Base-by-base conservation (phyloP, 2,888 invertebrate genomes). In the Euzetes globulus region DNA sequence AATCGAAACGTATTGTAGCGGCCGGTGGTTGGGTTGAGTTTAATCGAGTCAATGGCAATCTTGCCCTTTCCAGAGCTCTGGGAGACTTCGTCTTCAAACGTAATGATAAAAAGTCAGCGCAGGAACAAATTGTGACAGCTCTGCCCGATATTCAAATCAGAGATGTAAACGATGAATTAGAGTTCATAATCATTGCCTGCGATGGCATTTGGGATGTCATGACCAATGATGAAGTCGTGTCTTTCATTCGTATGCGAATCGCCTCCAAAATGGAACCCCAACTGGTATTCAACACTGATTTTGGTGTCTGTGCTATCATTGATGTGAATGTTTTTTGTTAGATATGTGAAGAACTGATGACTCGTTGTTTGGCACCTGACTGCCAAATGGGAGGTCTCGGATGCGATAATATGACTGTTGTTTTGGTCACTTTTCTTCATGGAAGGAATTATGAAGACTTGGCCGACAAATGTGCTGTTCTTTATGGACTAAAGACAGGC, bases 141-240 rank as follows among this genome's bases (percentile, higher is more conserved):
- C 91, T 88, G 81, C 98, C 98, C 0, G 98, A 98, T 82, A 91
- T 98, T 5, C 89, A 91, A 82, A 88, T 88, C 65, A 88, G 89
- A 77, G 87, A 89, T 76, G 84, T 98, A 78, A 90, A 87, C 58
- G 87, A 89, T n/a, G 92, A 95, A 77, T 94, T 94, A 90, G 97
- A 99, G 85, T 99, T 99, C 82, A 87, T 98, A 74, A 88, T 99
- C 50, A 85, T 99, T 79, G 99, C 98, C 0, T 99, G 98, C 83
- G 99, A 99, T 83, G 99, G 99, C 33, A 98, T 99, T 79, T 99
- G 99, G 98, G 99, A 99, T 83, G 98, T 98, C 29, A 87, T 99
- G 86, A 91, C 89, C 71, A 97, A 93, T 83, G 90, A 92, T 85
- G 96, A 97, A 84, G 98, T 95, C 68, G 87, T 94, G 60, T 88